Evolutionary conservation across 2,888 invertebrate species (phyloP).

Genomic region (Chorisops tibialis): DNA sequence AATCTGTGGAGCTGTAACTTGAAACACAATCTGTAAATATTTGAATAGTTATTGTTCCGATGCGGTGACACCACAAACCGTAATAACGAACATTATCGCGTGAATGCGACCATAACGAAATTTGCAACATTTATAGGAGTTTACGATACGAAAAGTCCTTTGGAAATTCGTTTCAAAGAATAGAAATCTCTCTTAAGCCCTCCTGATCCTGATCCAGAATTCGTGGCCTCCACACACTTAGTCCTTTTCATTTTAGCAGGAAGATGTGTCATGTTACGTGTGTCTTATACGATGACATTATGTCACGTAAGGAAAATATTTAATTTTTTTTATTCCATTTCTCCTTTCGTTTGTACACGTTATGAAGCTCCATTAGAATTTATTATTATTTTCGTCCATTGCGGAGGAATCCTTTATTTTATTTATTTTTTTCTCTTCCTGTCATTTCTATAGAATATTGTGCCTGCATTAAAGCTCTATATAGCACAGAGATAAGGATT

Average conservation of each 20-base stretch:
- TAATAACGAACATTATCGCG: too few relatives aligned
- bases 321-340: neutral
- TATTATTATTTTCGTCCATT: neutral
- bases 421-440: neutral
- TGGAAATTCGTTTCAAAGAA: neutral
- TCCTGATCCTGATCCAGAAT: neutral
- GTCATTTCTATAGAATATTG: too few relatives aligned
- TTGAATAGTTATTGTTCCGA: too few relatives aligned
- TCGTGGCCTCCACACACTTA: neutral
- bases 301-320: conserved; percentile 1
- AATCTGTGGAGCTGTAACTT: too few relatives aligned
- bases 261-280: neutral
- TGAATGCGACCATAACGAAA: too few relatives aligned
- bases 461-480: too few relatives aligned
- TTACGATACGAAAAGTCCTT: neutral
- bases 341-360: too few relatives aligned
- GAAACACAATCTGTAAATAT: too few relatives aligned
- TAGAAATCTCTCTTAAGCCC: neutral
- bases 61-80: too few relatives aligned
- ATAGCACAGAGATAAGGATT: too few relatives aligned
- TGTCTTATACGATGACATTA: neutral
- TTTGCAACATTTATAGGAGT: too few relatives aligned
- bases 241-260: neutral
- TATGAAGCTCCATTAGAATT: neutral
- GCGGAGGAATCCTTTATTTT: neutral